Conservation (phyloP, 92 coral and sea anemone genomes). For the Porites cylindrica region DNA sequence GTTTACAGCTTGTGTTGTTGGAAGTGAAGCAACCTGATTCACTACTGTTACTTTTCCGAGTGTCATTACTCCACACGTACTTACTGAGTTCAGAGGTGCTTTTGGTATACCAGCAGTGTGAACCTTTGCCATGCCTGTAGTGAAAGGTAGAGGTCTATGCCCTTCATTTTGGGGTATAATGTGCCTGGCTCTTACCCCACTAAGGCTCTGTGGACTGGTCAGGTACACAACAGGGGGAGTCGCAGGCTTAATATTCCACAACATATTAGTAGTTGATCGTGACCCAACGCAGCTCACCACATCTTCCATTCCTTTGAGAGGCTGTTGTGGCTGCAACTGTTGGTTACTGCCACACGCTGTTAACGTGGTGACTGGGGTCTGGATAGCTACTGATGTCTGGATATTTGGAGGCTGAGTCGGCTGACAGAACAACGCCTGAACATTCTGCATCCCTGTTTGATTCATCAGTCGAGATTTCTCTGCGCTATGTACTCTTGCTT, state of each 20-base stretch:
- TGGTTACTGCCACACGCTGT: slow-evolving; percentile 1
- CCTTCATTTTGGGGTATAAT: slow-evolving; percentile 63
- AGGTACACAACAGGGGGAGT: slow-evolving; percentile 83
- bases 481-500: neutral
- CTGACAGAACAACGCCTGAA: slow-evolving; percentile 25
- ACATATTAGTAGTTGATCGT: slow-evolving; percentile 59
- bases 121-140: slow-evolving; percentile 24
- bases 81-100: slow-evolving; percentile 25
- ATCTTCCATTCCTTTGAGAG: slow-evolving; percentile 91
- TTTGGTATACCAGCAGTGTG: slow-evolving; percentile 29
- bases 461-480: slow-evolving; percentile 17
- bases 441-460: slow-evolving; percentile 21
- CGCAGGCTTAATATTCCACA: slow-evolving; percentile 74
- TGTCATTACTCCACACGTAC: slow-evolving; percentile 21
- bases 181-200: slow-evolving; percentile 85
- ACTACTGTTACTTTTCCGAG: slow-evolving; percentile 43
- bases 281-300: slow-evolving; percentile 88
- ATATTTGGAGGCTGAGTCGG: slow-evolving; percentile 30
- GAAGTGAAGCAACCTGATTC: slow-evolving; percentile 34
- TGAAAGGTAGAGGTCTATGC: slow-evolving; percentile 10
- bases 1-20: slow-evolving; percentile 32
- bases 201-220: slow-evolving; percentile 89
- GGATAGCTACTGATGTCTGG: slow-evolving; percentile 18
- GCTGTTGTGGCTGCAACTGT: slow-evolving; percentile 71
- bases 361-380: slow-evolving; percentile 32